phyloP scores from a whole-genome alignment of 2,888 invertebrate genomes.

The Crossocerus cetratus region DNA sequence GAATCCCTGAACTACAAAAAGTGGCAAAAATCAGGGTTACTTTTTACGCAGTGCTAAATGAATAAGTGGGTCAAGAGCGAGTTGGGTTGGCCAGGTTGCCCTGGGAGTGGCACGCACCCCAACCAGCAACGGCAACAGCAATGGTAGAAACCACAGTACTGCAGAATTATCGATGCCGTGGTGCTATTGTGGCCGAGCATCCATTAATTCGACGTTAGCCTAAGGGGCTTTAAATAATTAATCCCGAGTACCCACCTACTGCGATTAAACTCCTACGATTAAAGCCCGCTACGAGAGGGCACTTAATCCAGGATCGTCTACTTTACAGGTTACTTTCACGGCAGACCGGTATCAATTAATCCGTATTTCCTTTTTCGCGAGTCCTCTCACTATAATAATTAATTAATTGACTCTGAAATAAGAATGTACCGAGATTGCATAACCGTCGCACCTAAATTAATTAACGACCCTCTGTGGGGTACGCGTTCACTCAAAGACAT shows the following conservation, averaged over 20 bases:
- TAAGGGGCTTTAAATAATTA: conserved; percentile 71
- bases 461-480: no score
- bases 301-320: conserved; percentile 46
- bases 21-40: not conserved
- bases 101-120: conserved; percentile 39
- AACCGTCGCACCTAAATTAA: no score
- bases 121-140: conserved; percentile 31
- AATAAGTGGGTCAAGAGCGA: conserved; percentile 30
- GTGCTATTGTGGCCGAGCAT: conserved; percentile 65
- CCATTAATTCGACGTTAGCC: conserved; percentile 71
- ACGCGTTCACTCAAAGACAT: no score
- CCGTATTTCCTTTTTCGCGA: no score
- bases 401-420: no score
- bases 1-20: no score
- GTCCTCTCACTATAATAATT: no score
- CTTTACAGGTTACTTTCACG: conserved; percentile 4
- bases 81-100: conserved; percentile 20
- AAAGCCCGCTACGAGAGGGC: conserved; percentile 28
- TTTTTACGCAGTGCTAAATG: conserved; percentile 17
- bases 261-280: conserved; percentile 55
- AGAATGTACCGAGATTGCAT: no score
- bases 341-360: no score
- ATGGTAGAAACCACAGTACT: conserved; percentile 60
- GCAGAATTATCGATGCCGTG: conserved; percentile 69
- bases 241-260: conserved; percentile 58